Conservation (phyloP, 2,113 vertebrate genomes). For the Tiliqua scincoides region DNA sequence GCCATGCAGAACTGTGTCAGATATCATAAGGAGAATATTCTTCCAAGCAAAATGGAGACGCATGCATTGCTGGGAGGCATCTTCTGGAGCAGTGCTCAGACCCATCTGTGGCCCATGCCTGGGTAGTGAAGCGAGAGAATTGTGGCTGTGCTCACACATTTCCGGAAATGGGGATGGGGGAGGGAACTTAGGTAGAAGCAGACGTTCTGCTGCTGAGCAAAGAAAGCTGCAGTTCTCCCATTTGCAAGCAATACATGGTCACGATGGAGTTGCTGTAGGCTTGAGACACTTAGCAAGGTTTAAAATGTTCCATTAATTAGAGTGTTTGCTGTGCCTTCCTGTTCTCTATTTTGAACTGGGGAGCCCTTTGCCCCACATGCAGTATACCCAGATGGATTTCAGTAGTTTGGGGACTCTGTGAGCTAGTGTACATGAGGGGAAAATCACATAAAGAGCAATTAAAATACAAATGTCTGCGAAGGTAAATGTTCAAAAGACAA, state of each 20-base stretch:
- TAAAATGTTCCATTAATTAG: neutral
- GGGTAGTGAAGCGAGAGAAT: slow-evolving; percentile 22
- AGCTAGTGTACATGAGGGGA: neutral
- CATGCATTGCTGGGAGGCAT: slow-evolving; percentile 14
- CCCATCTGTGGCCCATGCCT: slow-evolving; percentile 27
- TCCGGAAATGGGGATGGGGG: neutral
- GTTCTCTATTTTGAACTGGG: neutral
- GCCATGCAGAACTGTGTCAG: neutral
- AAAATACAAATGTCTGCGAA: neutral
- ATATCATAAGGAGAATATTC: neutral
- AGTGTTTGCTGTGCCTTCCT: neutral
- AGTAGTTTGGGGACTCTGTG: neutral
- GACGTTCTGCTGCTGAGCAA: neutral
- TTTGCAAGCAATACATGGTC: neutral
- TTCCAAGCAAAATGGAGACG: slow-evolving; percentile 18
- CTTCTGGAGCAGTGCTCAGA: slow-evolving; percentile 3
- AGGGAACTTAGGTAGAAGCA: neutral
- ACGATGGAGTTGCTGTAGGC: neutral
- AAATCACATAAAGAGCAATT: neutral
- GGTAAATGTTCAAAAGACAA: neutral
- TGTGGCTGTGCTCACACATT: neutral
- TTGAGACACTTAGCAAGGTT: neutral
- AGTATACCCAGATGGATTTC: neutral
- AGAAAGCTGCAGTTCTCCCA: neutral
- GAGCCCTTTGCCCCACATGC: too few relatives aligned